Evolutionary conservation across 2,888 invertebrate genomes (phyloP).

Genomic region (Cistogaster globosa): DNA sequence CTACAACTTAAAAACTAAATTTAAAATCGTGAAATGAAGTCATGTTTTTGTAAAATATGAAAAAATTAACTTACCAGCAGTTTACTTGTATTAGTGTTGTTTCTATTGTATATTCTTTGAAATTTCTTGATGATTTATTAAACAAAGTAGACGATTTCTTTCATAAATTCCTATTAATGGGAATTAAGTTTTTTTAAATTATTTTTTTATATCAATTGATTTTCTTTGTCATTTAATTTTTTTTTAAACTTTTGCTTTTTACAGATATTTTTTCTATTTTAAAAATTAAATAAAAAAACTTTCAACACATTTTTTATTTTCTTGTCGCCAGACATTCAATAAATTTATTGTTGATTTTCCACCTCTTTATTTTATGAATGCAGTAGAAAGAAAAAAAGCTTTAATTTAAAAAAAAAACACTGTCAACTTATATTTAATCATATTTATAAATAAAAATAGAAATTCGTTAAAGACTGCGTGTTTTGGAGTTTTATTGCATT

Average conservation of each 20-base stretch:
- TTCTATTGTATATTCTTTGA: not conserved
- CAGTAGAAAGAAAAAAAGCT: not conserved
- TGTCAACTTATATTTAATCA: too few relatives aligned
- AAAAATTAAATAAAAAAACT: not conserved
- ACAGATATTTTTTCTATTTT: not conserved
- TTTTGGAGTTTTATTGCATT: too few relatives aligned
- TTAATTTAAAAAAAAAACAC: not conserved
- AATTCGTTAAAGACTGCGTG: too few relatives aligned
- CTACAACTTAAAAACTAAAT: not conserved
- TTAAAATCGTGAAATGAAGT: slow-evolving; percentile 3
- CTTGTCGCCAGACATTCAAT: slow-evolving; percentile 8
- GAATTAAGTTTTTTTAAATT: too few relatives aligned
- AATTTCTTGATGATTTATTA: not conserved
- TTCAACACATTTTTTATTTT: slow-evolving; percentile 12
- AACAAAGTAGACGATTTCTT: not conserved
- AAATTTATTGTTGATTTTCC: slow-evolving; percentile 2
- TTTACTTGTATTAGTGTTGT: not conserved
- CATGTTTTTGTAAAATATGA: not conserved
- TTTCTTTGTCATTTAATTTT: not conserved
- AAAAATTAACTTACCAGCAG: slow-evolving; percentile 23
- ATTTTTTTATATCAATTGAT: too few relatives aligned
- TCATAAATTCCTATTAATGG: not conserved
- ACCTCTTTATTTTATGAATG: not conserved
- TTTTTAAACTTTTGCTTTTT: not conserved
- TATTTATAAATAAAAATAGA: too few relatives aligned